Conservation (phyloP, 64 coral and sea anemone genomes). For the Trachythela sp. region DNA sequence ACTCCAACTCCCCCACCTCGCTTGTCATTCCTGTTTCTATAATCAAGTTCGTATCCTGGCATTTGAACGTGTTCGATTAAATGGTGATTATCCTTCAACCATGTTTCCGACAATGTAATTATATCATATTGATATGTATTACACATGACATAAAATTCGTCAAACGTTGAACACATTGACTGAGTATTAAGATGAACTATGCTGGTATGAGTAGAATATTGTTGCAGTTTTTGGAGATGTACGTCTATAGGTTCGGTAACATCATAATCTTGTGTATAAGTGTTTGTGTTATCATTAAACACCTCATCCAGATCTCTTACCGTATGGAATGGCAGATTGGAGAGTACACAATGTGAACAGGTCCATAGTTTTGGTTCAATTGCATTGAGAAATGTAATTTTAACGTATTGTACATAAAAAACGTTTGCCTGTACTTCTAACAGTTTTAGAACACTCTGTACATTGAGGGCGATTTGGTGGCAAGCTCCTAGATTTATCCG, state of each 20-base stretch:
- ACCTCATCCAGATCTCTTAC: neutral
- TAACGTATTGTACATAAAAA: neutral
- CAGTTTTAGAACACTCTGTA: constrained; percentile 7
- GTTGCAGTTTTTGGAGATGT: neutral
- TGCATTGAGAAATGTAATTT: neutral
- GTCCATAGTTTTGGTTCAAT: neutral
- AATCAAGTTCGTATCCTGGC: neutral
- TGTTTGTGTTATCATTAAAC: neutral
- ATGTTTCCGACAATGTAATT: neutral
- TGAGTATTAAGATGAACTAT: neutral
- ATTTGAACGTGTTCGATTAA: neutral
- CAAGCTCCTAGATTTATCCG: neutral
- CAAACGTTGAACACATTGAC: neutral
- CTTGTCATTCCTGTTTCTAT: neutral
- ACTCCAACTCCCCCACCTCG: neutral
- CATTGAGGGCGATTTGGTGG: neutral
- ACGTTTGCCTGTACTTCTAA: constrained; percentile 22
- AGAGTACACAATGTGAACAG: constrained; percentile 1
- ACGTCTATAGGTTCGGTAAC: neutral
- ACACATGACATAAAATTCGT: neutral
- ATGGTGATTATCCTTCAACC: neutral
- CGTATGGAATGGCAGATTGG: neutral
- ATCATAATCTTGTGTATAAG: neutral
- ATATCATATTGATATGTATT: neutral
- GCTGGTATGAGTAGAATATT: neutral